Percentiles rank a stretch among this genome's conserved stretches.
phyloP scores from a whole-genome alignment of 2,888 invertebrate genomes.

The Tortricodes alternella region DNA sequence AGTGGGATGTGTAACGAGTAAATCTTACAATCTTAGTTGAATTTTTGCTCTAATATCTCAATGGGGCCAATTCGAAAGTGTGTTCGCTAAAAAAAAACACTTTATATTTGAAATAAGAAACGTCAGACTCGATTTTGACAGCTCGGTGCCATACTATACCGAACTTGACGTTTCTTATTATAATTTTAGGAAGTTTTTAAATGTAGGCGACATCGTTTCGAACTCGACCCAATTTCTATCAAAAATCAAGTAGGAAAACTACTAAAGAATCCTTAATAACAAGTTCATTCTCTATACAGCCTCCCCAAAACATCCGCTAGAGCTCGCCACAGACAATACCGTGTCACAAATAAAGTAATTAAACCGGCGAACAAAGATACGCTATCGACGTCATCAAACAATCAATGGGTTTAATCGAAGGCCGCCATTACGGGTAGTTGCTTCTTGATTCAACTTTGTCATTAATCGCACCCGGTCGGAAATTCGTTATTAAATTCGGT shows the following conservation, averaged over 20 bases:
- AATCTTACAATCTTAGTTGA: too few species aligned
- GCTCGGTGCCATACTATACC: too few species aligned
- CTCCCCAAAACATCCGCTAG: background rate
- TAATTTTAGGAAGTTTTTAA: too few species aligned
- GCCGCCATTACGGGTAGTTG: constrained; percentile 43
- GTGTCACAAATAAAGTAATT: constrained; percentile 41
- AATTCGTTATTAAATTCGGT: constrained; percentile 51
- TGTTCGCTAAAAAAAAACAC: too few species aligned
- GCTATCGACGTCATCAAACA: constrained; percentile 46
- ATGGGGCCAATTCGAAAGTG: too few species aligned
- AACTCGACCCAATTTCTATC: too few species aligned
- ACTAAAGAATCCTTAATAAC: background rate
- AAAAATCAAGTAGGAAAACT: background rate
- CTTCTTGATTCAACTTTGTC: constrained; percentile 41
- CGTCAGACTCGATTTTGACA: too few species aligned
- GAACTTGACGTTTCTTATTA: too few species aligned
- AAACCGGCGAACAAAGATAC: constrained; percentile 36
- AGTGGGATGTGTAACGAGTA: too few species aligned
- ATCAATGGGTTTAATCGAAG: constrained; percentile 50
- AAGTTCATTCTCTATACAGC: background rate
- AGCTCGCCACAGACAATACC: constrained; percentile 10
- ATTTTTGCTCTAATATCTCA: too few species aligned
- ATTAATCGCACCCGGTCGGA: constrained; percentile 41
- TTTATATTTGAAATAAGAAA: too few species aligned
- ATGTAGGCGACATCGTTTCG: too few species aligned